Evolutionary conservation across 2,113 vertebrate species (phyloP), one percentile per base, ranked within the genome.

Genomic region (Ageneiosus marmoratus): DNA sequence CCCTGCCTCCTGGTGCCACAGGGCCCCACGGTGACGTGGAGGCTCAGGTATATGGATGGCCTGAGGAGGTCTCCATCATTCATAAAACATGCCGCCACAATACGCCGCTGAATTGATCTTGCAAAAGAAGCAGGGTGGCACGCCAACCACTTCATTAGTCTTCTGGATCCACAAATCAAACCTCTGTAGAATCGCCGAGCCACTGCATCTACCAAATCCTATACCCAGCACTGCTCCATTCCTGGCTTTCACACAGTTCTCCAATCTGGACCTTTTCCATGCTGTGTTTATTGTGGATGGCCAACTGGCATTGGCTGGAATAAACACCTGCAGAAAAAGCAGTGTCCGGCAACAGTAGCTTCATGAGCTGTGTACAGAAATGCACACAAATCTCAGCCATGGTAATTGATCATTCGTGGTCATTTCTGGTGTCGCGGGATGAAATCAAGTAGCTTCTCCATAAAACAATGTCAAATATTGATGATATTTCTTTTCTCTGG

Each of bases 391-490:
- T 92, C 91, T 93, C 91, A 91, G 91, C 90, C 89, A 89, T 85
- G 89, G 89, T 92, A 94, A 94, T 93, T 93, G 93, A 95, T 94
- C 88, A 91, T 90, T 87, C 86, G 85, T 92, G 91, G 92, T 93
- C 93, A 92, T 90, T 91, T 88, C 84, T 87, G 90, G 90, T 89
- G 89, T 93, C 90, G 89, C 84, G 87, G 91, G 92, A 94, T 87
- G 86, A 92, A 94, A 93, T 94, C 92, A 94, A 94, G 92, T 92
- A 90, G 89, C 91, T 92, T 94, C 91, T 92, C 91, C 92, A 92
- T 94, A 93, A 93, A 93, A 95, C 92, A 93, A 94, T 92, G 92
- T 94, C 92, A 94, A 94, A 94, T 94, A 94, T 94, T 94, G 93
- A 94, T 93, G 93, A 93, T 92, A 91, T 93, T 94, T 94, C 92